Evolutionary conservation across 2,797 vertebrate genomes (phyloP), one percentile per base, ranked within the genome.

Genomic region (Staurois parvus): DNA sequence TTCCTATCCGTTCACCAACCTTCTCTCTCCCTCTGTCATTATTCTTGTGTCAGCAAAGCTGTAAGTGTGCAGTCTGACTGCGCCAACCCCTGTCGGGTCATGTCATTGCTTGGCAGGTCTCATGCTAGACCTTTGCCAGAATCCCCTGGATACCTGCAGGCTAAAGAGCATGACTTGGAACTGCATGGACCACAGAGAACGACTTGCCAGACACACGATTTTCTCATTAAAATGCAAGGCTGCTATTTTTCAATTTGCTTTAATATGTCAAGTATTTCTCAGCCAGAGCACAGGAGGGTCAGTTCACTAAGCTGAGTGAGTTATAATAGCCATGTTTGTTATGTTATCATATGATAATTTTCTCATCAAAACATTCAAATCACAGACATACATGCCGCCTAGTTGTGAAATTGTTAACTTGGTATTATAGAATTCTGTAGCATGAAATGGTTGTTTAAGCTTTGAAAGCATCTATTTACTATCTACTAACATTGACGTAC

Each of bases 81-180:
- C 59, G 30, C 79, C 68, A 81, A 11, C 48, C 67, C 68, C 48
- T 72, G 79, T 81, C 68, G 70, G 79, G 79, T 81, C 79, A 62
- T 81, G 68, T 81, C 68, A 81, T 37, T 45, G 34, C 68, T 81
- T 81, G 79, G 79, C 79, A 81, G 48, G 45, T 81, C 68, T 72
- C 34, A n/a, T 30, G 40, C 11, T 40, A 79, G 66, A 48, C 59
- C 76, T 78, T 59, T 67, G 76, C 76, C 76, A 78, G 76, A 78
- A 78, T 78, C 76, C 62, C 76, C 62, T 67, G 59, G 76, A 78
- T 29, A 29, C 52, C 30, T 29, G 26, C 79, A 28, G 79, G 68
- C 67, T 40, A 81, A 72, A 81, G 79, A 72, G 68, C 79, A 72
- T 72, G 68, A 40, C 68, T 81, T 81, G 68, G 68, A 72, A 72